Conservation (phyloP, 2,888 invertebrate species). For the Mactromeris polynyma region DNA sequence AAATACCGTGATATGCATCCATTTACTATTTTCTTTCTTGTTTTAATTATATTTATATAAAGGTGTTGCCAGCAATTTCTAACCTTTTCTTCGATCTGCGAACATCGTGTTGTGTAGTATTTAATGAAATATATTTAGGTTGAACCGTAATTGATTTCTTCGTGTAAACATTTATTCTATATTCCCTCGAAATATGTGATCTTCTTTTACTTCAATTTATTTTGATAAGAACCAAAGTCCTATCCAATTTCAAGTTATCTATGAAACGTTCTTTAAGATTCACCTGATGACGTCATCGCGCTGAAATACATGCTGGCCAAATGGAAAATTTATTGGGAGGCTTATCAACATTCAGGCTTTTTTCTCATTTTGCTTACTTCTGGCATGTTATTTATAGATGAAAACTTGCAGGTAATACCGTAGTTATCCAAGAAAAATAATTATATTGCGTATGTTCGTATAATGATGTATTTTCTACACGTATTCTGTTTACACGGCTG, state of each 20-base stretch:
- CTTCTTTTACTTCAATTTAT: not conserved
- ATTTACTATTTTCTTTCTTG: too few relatives aligned
- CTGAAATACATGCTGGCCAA: not conserved
- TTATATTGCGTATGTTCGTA: not conserved
- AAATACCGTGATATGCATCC: too few relatives aligned
- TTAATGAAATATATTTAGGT: not conserved
- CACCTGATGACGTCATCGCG: not conserved
- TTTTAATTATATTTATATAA: not conserved
- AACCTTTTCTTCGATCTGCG: not conserved
- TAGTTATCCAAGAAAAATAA: conserved; percentile 4
- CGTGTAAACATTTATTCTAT: not conserved
- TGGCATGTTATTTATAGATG: conserved; percentile 4
- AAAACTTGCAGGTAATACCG: not conserved
- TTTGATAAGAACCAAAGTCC: not conserved
- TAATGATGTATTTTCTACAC: too few relatives aligned
- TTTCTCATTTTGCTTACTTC: not conserved
- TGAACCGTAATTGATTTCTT: not conserved
- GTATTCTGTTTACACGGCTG: too few relatives aligned
- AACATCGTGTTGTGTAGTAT: not conserved
- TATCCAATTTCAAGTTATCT: conserved; percentile 5
- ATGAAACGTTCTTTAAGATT: not conserved
- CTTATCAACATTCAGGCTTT: conserved; percentile 9
- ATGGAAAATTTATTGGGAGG: not conserved
- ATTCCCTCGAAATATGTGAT: not conserved
- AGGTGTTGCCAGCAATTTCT: not conserved